phyloP scores from a whole-genome alignment of 2,888 invertebrate species.

The Dolichopus griseipennis region DNA sequence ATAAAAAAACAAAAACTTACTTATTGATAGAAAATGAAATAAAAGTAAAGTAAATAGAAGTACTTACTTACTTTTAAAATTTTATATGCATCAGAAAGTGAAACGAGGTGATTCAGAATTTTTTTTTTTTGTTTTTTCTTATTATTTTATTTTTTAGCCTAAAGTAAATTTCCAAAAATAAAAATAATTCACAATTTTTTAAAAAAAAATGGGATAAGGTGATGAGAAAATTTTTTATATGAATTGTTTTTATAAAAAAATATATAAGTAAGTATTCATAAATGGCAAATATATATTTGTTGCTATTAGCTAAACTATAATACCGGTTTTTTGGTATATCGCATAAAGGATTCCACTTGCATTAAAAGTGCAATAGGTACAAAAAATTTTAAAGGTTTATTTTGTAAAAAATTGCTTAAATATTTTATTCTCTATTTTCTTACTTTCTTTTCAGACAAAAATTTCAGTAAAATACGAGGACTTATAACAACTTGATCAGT shows the following conservation, averaged over 20 bases:
- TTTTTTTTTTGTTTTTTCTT: no score
- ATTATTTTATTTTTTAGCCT: neutral
- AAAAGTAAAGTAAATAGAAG: no score
- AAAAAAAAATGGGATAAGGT: neutral
- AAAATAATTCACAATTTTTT: no score
- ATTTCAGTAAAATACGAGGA: no score
- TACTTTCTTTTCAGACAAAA: no score
- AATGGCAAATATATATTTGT: neutral
- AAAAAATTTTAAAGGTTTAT: no score
- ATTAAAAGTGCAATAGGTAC: neutral
- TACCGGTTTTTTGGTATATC: neutral
- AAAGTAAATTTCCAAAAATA: neutral
- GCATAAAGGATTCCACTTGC: neutral
- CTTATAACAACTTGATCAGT: no score
- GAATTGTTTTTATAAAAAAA: neutral
- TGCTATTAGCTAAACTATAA: neutral
- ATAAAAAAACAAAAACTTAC: no score
- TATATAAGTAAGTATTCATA: neutral
- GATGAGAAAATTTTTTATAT: neutral
- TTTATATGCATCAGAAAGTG: neutral
- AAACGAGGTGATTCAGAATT: neutral
- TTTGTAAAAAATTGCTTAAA: no score
- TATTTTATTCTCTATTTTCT: no score
- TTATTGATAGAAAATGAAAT: no score
- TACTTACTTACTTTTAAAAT: no score